Percentiles rank a stretch among this genome's conserved stretches.
phyloP scores from a whole-genome alignment of 2,888 invertebrate species.

The Drosophila tripunctata region DNA sequence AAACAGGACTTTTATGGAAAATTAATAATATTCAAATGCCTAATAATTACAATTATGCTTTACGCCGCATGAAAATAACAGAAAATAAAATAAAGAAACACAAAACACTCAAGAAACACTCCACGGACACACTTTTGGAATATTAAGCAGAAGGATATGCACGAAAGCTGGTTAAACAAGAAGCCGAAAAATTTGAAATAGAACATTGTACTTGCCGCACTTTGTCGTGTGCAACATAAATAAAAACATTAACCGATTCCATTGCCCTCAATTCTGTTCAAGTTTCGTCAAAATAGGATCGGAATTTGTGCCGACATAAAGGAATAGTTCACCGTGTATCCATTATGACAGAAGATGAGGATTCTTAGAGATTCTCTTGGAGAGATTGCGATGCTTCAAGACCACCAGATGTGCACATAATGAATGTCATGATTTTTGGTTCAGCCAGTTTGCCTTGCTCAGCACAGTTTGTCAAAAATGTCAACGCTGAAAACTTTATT shows the following conservation, averaged over 20 bases:
- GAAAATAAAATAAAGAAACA: not conserved
- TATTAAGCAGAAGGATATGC: not conserved
- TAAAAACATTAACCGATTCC: not conserved
- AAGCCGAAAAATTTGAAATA: not conserved
- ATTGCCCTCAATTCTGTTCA: not conserved
- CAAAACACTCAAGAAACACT: not conserved
- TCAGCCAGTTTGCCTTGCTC: not conserved
- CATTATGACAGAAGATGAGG: not conserved
- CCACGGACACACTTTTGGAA: not conserved
- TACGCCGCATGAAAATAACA: not conserved
- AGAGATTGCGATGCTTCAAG: not conserved
- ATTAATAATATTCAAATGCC: not conserved
- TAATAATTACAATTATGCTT: not conserved
- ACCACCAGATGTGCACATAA: not conserved
- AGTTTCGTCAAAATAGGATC: not conserved
- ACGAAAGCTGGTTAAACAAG: not conserved
- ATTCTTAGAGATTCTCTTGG: not conserved
- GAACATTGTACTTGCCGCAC: not conserved
- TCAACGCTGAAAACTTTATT: not conserved
- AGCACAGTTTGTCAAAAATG: not conserved
- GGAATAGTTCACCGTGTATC: not conserved
- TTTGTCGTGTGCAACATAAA: not conserved
- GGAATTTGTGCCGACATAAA: not conserved
- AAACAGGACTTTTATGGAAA: not conserved
- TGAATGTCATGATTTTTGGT: not conserved